Conservation (phyloP, 2,888 invertebrate genomes). For the Ceramica pisi region DNA sequence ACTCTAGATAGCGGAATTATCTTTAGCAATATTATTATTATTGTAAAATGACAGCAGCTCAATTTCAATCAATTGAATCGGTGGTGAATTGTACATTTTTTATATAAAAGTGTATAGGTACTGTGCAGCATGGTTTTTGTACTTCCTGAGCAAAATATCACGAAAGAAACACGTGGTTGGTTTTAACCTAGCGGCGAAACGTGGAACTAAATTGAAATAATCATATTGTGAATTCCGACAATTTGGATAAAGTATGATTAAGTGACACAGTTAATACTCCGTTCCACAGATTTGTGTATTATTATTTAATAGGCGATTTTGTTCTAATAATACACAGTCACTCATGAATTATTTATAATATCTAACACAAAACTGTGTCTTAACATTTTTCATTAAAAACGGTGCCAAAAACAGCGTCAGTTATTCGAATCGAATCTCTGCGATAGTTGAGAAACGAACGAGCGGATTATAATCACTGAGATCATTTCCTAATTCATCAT, state of each 20-base stretch:
- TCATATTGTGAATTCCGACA: too few species aligned
- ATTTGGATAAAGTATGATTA: too few species aligned
- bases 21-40: conserved; percentile 5
- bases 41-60: background rate
- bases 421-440: conserved; percentile 77
- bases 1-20: conserved; percentile 8
- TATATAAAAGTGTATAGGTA: background rate
- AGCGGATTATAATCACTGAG: conserved; percentile 79
- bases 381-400: background rate
- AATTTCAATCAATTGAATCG: conserved; percentile 21
- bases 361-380: conserved; percentile 50
- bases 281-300: too few species aligned
- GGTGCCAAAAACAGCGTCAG: conserved; percentile 73
- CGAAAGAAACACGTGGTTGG: background rate
- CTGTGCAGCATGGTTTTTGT: background rate
- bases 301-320: too few species aligned
- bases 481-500: conserved; percentile 85
- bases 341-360: background rate
- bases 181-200: background rate
- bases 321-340: background rate
- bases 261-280: too few species aligned
- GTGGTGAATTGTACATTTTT: background rate
- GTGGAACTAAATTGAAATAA: background rate
- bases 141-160: background rate
- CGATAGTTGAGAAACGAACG: conserved; percentile 81